Conservation (phyloP, 2,888 invertebrate species). For the Parapristionchus giblindavisi region DNA sequence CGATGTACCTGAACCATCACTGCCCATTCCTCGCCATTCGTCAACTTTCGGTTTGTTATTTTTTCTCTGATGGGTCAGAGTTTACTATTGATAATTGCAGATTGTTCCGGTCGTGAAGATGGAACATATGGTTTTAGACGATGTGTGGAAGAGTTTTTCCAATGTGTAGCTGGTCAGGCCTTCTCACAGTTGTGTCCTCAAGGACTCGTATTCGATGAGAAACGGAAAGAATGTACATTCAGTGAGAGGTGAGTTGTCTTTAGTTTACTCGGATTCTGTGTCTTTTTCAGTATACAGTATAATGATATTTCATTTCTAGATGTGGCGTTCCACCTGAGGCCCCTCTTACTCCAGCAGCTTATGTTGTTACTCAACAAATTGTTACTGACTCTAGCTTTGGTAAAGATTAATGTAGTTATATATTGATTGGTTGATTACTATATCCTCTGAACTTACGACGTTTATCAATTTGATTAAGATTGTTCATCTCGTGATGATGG, state of each 20-base stretch:
- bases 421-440: neutral
- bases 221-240: neutral
- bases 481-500: slow-evolving; percentile 21
- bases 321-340: neutral
- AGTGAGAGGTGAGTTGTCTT: slow-evolving; percentile 9
- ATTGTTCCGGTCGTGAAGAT: slow-evolving; percentile 6
- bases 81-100: neutral
- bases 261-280: no score
- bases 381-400: neutral
- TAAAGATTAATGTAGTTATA: neutral
- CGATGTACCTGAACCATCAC: neutral
- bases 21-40: slow-evolving; percentile 10
- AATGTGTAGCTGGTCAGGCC: slow-evolving; percentile 6
- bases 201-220: slow-evolving; percentile 21
- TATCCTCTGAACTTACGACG: neutral
- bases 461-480: neutral
- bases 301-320: neutral
- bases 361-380: neutral
- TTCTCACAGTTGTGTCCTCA: neutral
- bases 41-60: neutral
- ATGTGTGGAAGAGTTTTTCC: neutral
- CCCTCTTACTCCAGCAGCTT: neutral
- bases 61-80: neutral
- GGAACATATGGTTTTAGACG: neutral
- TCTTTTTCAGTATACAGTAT: neutral